phyloP scores from a whole-genome alignment of 2,113 vertebrate genomes.

The Nesogale talazaci region DNA sequence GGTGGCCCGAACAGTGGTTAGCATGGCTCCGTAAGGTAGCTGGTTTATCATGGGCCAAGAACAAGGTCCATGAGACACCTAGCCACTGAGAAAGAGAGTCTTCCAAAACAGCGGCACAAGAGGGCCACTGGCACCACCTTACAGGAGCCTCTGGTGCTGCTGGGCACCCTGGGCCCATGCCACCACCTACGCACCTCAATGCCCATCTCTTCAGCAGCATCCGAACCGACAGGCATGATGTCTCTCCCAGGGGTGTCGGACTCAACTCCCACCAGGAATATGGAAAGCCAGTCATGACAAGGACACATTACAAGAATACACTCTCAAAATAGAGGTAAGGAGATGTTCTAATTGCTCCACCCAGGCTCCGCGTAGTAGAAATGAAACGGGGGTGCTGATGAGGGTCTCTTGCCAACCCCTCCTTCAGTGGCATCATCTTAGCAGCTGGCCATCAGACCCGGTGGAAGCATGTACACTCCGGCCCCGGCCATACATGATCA shows the following conservation, averaged over 20 bases:
- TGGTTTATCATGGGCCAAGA: not conserved
- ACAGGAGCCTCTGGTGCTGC: not conserved
- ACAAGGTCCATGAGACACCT: not conserved
- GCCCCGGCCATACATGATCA: not conserved
- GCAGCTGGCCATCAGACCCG: not conserved
- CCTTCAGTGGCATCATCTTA: not conserved
- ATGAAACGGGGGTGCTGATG: not conserved
- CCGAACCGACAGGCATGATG: not conserved
- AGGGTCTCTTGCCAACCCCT: not conserved
- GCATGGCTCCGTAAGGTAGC: not conserved
- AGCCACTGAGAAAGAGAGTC: not conserved
- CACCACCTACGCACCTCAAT: not conserved
- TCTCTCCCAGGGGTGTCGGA: not conserved
- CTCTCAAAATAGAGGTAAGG: slow-evolving; percentile 22
- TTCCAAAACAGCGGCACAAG: not conserved
- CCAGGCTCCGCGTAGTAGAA: not conserved
- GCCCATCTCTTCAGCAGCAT: not conserved
- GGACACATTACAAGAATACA: not conserved
- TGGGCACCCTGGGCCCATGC: not conserved
- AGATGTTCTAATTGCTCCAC: not conserved
- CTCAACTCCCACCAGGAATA: not conserved
- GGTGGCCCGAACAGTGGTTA: not conserved
- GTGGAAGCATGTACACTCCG: not conserved
- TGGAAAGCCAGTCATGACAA: not conserved
- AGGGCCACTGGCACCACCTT: not conserved